Evolutionary conservation across 2,888 invertebrate species (phyloP), one percentile per base, ranked within the genome.

Genomic region (Drosophila anomalata): DNA sequence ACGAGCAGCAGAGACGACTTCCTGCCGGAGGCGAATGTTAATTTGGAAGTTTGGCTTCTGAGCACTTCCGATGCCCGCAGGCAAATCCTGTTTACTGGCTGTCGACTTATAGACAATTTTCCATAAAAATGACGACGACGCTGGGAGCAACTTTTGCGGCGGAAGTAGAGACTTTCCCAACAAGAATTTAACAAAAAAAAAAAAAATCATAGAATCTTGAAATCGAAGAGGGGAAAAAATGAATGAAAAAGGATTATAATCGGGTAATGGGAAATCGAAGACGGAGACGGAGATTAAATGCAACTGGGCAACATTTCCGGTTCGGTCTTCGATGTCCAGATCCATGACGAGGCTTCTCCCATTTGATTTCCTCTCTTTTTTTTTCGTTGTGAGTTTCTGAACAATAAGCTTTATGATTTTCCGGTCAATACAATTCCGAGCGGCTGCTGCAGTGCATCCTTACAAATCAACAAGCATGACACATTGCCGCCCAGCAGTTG

Each of bases 401-500:
- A 86, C 81, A 84, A 84, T 78, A 87, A 84, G 88, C 84, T 88
- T 88, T 84, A 88, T 88, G 88, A 84, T 88, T 84, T 84, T 84
- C 88, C 84, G 88, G 84, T 88, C 88, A 88, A 88, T 84, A 88
- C 88, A 88, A 84, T 80, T 80, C 78, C 78, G 61, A 71, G 57
- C 65, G 54, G 20, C 59, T 60, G 58, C 67, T 67, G 72, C 63
- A 65, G 14, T 74, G 86, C 86, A 86, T 82, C 88, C 82, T 82
- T 82, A 82, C 82, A 88, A 86, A 88, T 86, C 89, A 86, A 86
- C 85, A 88, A 88, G 87, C 89, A 88, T 88, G 85, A 86, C 89
- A 85, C 87, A 88, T 87, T 88, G 77, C 67, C 53, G 31, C 59
- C 57, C 26, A 39, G 52, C 46, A 51, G 9, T n/a, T 20, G 17